These are phyloP conservation scores for Pantherophis guttatus DNA, from an alignment of 2,113 vertebrate species.

Conservation along the genomic window DNA sequence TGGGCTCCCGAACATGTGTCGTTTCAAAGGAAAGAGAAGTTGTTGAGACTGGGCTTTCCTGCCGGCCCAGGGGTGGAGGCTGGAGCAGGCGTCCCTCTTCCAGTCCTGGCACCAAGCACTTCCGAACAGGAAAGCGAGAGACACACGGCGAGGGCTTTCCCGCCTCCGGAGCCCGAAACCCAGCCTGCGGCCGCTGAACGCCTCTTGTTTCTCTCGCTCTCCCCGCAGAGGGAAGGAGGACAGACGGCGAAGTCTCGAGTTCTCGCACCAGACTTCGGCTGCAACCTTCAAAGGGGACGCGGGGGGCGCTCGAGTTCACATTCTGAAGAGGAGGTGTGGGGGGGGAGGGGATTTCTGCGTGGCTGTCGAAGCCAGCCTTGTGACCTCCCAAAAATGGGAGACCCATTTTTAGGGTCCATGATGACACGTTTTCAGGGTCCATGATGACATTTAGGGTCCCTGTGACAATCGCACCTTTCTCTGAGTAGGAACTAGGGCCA, in stretches of 20 bases:
- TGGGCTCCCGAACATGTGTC: slow-evolving; percentile 53
- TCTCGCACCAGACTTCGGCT: not conserved
- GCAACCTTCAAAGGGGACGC: not conserved
- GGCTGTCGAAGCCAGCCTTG: not conserved
- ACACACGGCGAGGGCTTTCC: slow-evolving; percentile 32
- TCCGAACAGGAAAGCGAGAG: slow-evolving; percentile 66
- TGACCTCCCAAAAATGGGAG: accelerated
- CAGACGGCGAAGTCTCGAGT: not conserved
- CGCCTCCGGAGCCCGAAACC: not conserved
- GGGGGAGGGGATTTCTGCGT: not conserved
- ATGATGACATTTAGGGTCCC: no score
- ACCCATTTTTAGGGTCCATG: not conserved
- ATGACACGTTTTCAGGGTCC: no score
- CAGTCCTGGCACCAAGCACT: slow-evolving; percentile 63
- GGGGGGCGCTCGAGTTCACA: not conserved
- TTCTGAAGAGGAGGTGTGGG: not conserved
- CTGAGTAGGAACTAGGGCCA: not conserved
- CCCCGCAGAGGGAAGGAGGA: not conserved
- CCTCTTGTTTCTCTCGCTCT: slow-evolving; percentile 41
- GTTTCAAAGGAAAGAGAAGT: slow-evolving; percentile 47
- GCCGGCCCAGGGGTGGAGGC: slow-evolving; percentile 37
- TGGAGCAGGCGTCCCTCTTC: slow-evolving; percentile 65
- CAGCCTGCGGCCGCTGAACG: not conserved
- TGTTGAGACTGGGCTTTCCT: slow-evolving; percentile 64
- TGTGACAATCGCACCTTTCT: accelerated